These are phyloP conservation scores for Latrodectus geometricus DNA, from an alignment of 1,140 invertebrate genomes.

Conservation along the genomic window DNA sequence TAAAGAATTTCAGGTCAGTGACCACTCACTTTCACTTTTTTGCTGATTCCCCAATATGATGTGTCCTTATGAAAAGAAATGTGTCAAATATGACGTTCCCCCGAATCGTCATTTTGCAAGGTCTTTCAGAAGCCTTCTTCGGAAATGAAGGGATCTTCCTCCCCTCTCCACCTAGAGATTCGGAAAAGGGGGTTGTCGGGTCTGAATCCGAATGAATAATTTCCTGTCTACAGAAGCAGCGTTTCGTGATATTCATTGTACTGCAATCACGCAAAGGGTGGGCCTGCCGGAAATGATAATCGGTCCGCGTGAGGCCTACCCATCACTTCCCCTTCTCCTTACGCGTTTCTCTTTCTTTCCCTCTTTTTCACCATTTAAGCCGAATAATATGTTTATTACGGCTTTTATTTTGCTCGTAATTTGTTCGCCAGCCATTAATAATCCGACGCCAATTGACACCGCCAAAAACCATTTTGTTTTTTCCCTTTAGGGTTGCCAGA, in stretches of 20 bases:
- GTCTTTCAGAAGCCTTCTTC: constrained; percentile 34
- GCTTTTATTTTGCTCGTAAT: constrained; percentile 25
- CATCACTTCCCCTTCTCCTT: constrained; percentile 43
- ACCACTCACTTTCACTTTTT: neutral
- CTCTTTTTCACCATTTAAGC: constrained; percentile 44
- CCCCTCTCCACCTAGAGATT: neutral
- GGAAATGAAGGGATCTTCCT: constrained; percentile 39
- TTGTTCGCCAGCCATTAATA: constrained; percentile 44
- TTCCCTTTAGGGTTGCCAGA: neutral
- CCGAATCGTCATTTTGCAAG: constrained; percentile 25
- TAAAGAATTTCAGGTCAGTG: neutral
- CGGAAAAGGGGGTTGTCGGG: neutral
- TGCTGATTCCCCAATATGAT: neutral
- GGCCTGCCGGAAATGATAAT: constrained; percentile 60
- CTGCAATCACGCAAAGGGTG: constrained; percentile 57
- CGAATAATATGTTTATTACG: constrained; percentile 55
- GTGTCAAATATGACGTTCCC: constrained; percentile 29
- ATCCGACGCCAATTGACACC: constrained; percentile 34
- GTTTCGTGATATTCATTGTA: constrained; percentile 48
- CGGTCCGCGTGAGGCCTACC: constrained; percentile 49
- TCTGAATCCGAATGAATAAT: constrained; percentile 54
- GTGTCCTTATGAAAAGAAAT: neutral
- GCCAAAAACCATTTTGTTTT: constrained; percentile 19
- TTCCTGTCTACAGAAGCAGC: constrained; percentile 50
- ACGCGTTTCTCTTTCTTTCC: constrained; percentile 24